These are phyloP conservation scores for Bombylius discolor DNA, from an alignment of 2,888 invertebrate species.

Conservation along the genomic window DNA sequence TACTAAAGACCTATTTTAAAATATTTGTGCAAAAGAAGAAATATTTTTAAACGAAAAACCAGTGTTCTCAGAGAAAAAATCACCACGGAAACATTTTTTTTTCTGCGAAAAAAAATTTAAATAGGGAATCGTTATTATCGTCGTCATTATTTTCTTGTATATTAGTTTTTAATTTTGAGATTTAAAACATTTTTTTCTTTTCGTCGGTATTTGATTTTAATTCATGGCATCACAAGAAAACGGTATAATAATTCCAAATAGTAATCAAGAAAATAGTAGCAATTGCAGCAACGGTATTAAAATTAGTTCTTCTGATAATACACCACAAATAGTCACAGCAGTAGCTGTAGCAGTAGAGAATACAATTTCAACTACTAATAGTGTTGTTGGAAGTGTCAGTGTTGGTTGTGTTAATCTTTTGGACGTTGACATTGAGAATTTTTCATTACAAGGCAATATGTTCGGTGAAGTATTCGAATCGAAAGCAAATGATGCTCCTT, in stretches of 20 bases:
- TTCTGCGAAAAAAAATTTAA: background rate
- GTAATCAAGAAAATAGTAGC: background rate
- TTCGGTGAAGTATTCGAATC: slow-evolving; percentile 27
- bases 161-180: background rate
- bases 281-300: background rate
- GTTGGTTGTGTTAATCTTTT: slow-evolving; percentile 6
- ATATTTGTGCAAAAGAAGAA: too few species aligned
- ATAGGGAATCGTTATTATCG: too few species aligned
- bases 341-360: slow-evolving; percentile 17
- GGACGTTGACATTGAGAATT: slow-evolving; percentile 5
- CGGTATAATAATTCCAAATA: slow-evolving; percentile 12
- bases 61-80: too few species aligned
- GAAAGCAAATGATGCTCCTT: slow-evolving; percentile 23
- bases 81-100: too few species aligned
- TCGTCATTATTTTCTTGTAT: too few species aligned
- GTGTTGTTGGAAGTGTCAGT: slow-evolving; percentile 9
- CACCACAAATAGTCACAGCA: slow-evolving; percentile 3
- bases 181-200: background rate
- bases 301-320: background rate
- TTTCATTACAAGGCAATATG: slow-evolving; percentile 14
- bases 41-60: too few species aligned
- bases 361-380: too few species aligned
- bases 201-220: slow-evolving; percentile 12
- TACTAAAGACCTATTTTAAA: background rate
- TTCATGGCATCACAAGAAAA: slow-evolving; percentile 24